A percentile compares a stretch with the other conserved stretches of the same genome.
Evolutionary conservation across 2,888 invertebrate species (phyloP).

Genomic region (Thymelicus acteon): DNA sequence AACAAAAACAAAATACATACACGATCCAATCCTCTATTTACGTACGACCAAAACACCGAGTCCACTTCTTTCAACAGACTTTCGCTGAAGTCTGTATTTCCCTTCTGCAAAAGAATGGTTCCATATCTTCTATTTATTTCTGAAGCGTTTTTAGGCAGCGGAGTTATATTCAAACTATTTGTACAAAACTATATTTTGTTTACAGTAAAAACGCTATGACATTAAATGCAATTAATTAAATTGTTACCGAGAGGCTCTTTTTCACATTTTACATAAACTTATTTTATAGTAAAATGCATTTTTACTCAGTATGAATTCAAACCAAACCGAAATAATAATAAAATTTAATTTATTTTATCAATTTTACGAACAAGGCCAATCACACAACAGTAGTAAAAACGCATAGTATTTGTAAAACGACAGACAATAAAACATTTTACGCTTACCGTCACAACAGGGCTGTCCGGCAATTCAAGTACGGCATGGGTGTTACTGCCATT

Average conservation of each 20-base stretch:
- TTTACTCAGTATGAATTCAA: not conserved
- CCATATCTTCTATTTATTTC: not conserved
- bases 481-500: conserved; percentile 54
- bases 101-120: conserved; percentile 56
- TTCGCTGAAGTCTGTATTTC: conserved; percentile 89
- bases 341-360: not conserved
- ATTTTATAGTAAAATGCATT: not conserved
- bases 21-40: conserved; percentile 59
- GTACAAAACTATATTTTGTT: too few relatives aligned
- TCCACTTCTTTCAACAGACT: conserved; percentile 96
- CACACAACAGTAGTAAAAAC: not conserved
- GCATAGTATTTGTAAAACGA: not conserved
- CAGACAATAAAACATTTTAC: not conserved
- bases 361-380: too few relatives aligned
- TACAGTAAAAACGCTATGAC: too few relatives aligned
- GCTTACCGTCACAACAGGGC: conserved; percentile 60
- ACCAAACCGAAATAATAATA: not conserved
- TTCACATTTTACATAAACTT: too few relatives aligned
- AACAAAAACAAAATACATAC: conserved; percentile 40
- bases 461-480: conserved; percentile 52
- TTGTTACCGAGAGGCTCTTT: not conserved
- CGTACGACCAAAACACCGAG: conserved; percentile 89
- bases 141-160: too few relatives aligned
- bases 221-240: too few relatives aligned
- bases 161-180: too few relatives aligned